Conservation (phyloP, 2,113 vertebrate species). For the Oceanites oceanicus region DNA sequence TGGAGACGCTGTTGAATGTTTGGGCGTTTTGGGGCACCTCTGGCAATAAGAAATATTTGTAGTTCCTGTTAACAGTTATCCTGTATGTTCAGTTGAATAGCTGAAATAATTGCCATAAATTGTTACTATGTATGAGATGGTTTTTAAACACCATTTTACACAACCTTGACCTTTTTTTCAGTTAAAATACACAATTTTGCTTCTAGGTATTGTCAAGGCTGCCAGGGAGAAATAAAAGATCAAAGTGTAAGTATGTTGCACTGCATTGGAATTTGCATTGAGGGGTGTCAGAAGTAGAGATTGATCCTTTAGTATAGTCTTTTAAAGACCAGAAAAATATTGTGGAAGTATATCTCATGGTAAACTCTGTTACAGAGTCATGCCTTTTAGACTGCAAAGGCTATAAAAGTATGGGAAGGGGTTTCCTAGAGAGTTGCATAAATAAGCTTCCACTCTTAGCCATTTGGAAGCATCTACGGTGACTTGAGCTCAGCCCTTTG, state of each 20-base stretch:
- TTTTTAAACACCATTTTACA: neutral
- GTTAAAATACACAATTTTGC: slow-evolving; percentile 26
- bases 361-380: neutral
- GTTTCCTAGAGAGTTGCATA: neutral
- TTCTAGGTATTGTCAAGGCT: slow-evolving; percentile 89
- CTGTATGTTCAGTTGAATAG: neutral
- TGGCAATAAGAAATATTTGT: neutral
- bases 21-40: neutral
- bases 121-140: neutral
- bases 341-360: neutral
- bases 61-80: neutral
- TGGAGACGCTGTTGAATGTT: neutral
- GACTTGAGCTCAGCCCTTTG: neutral
- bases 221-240: slow-evolving; percentile 89
- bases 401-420: neutral
- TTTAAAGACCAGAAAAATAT: neutral
- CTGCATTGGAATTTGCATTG: neutral
- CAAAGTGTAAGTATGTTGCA: slow-evolving; percentile 83
- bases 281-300: neutral
- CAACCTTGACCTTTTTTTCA: neutral
- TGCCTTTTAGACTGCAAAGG: neutral
- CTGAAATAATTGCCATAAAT: neutral
- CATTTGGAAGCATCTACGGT: neutral
- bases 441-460: neutral
- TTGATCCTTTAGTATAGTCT: neutral